Percentiles rank a stretch among this genome's conserved stretches.
These are phyloP conservation scores for Rhagologus leucostigma DNA, from an alignment of 2,113 vertebrate species.

Conservation along the genomic window DNA sequence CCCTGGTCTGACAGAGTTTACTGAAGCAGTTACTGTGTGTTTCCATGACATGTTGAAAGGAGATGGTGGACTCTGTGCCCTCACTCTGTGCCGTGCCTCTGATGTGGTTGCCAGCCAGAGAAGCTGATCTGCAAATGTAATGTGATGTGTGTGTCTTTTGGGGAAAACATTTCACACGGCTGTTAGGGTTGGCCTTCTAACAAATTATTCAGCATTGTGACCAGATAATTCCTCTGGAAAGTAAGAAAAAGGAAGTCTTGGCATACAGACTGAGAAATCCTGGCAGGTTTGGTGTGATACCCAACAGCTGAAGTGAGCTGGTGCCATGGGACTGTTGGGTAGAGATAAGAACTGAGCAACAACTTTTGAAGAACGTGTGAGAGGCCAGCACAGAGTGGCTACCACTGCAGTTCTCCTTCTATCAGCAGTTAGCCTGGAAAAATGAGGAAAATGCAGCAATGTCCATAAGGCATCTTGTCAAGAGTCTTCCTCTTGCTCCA, in stretches of 20 bases:
- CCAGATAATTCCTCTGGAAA: not conserved
- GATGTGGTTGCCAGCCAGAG: not conserved
- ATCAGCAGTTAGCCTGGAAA: not conserved
- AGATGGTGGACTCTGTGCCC: not conserved
- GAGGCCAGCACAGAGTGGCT: not conserved
- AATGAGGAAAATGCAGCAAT: not conserved
- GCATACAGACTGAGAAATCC: not conserved
- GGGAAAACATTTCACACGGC: not conserved
- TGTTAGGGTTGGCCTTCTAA: not conserved
- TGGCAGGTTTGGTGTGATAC: not conserved
- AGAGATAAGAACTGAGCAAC: not conserved
- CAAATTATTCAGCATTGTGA: not conserved
- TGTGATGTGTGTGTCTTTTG: not conserved
- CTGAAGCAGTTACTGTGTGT: not conserved
- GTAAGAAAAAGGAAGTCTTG: not conserved
- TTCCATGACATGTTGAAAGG: not conserved
- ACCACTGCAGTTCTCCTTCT: not conserved
- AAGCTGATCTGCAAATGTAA: not conserved
- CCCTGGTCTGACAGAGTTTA: not conserved
- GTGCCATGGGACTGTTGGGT: not conserved
- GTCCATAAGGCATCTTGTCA: not conserved
- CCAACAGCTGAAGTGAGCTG: not conserved
- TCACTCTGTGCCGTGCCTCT: not conserved
- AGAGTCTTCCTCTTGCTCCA: accelerated
- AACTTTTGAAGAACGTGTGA: not conserved